Conservation (phyloP, 2,113 vertebrate species). For the Otis tarda region DNA sequence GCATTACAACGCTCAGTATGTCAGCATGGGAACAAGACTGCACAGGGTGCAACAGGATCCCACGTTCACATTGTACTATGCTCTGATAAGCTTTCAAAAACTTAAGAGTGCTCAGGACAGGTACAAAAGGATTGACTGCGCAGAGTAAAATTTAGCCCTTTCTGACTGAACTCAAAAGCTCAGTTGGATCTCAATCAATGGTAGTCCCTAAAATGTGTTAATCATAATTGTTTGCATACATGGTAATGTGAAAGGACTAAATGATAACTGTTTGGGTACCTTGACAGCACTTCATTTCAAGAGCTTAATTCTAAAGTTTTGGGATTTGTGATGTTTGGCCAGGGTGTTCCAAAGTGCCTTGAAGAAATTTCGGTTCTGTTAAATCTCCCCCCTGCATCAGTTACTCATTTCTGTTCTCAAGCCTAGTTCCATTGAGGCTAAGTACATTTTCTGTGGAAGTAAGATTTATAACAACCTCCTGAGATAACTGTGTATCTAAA, state of each 20-base stretch:
- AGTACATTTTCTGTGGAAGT: not conserved
- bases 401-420: not conserved
- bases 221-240: not conserved
- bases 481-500: not conserved
- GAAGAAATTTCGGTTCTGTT: not conserved
- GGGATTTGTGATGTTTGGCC: not conserved
- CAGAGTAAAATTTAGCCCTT: not conserved
- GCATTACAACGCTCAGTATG: not conserved
- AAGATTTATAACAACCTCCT: not conserved
- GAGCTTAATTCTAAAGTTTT: not conserved
- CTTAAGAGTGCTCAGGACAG: not conserved
- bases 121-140: not conserved
- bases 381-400: not conserved
- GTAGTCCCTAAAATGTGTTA: not conserved
- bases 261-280: not conserved
- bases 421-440: not conserved
- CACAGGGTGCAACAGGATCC: not conserved
- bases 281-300: not conserved
- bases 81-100: not conserved
- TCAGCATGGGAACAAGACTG: not conserved
- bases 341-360: not conserved
- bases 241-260: not conserved
- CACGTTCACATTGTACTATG: rapidly evolving
- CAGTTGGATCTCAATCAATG: not conserved
- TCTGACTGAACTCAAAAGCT: not conserved